phyloP scores from a whole-genome alignment of 1,140 invertebrate genomes.

The Drosophila melanogaster region Release_6_plus_ISO1_MT NC_004354.4:17866501-17867000 shows the following conservation, averaged over 20 bases:
- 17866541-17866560: slow-evolving; percentile 3
- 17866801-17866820: no score
- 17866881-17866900: slow-evolving; percentile 27
- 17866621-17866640: no score
- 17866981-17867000: slow-evolving; percentile 32
- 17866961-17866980: slow-evolving; percentile 4
- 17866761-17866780: no score
- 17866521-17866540: not conserved
- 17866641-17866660: no score
- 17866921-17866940: slow-evolving; percentile 25
- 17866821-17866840: not conserved
- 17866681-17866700: no score
- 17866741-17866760: no score
- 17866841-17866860: slow-evolving; percentile 2
- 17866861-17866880: not conserved
- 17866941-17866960: slow-evolving; percentile 1
- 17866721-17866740: no score
- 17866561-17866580: not conserved
- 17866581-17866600: no score
- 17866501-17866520: not conserved
- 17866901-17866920: slow-evolving; percentile 21
- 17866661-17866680: no score
- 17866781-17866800: no score
- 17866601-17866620: no score
- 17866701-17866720: no score